A percentile compares a stretch with the other conserved stretches of the same genome.
Conservation (phyloP, 2,888 invertebrate genomes). For the Tetramorium bicarinatum region DNA sequence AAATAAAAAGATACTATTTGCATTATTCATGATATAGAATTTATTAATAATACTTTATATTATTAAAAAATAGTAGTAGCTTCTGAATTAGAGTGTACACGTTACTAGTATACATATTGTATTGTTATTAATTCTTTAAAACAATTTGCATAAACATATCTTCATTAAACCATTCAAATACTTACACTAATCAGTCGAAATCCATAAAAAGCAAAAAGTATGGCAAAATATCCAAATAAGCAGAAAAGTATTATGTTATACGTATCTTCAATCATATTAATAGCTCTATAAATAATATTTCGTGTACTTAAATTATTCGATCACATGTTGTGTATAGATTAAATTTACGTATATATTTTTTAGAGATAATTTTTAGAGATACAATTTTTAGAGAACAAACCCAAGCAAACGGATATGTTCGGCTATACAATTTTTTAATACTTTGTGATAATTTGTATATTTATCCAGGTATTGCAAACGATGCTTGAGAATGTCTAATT, state of each 20-base stretch:
- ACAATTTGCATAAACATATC: background rate
- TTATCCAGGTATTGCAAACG: background rate
- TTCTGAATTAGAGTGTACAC: background rate
- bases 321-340: background rate
- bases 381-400: background rate
- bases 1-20: background rate
- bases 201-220: conserved; percentile 19
- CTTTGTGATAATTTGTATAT: background rate
- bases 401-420: conserved; percentile 21
- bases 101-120: background rate
- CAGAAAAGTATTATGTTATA: conserved; percentile 24
- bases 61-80: background rate
- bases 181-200: conserved; percentile 14
- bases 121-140: no score
- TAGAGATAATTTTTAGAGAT: background rate
- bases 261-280: conserved; percentile 17
- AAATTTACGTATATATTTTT: background rate
- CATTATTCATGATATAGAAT: background rate
- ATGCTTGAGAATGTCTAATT: conserved; percentile 9
- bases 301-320: background rate
- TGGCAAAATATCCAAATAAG: conserved; percentile 12
- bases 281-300: background rate
- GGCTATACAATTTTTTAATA: background rate
- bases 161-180: background rate
- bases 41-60: background rate